These are phyloP conservation scores for Tupaia tana DNA, from an alignment of 2,113 vertebrate genomes.

Conservation along the genomic window DNA sequence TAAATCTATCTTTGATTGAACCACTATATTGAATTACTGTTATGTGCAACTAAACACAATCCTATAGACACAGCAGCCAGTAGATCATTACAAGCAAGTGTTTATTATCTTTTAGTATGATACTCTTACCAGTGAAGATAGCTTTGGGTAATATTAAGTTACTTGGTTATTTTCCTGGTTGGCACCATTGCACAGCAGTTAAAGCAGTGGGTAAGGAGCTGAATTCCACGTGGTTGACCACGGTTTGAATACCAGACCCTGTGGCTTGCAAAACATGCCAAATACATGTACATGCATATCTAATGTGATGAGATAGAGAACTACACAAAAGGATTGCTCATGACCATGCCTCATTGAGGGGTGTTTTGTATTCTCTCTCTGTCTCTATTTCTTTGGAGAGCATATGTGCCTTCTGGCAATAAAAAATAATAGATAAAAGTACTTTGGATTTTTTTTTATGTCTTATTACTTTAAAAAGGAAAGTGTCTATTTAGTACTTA, in stretches of 20 bases:
- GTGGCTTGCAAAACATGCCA: too few species aligned
- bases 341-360: too few species aligned
- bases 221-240: too few species aligned
- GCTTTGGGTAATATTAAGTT: not conserved
- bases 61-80: not conserved
- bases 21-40: not conserved
- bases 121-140: not conserved
- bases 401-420: too few species aligned
- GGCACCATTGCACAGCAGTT: too few species aligned
- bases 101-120: not conserved
- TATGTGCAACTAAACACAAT: not conserved
- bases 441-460: not conserved
- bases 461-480: constrained; percentile 29
- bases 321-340: too few species aligned
- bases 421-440: not conserved
- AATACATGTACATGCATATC: too few species aligned
- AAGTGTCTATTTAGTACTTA: not conserved
- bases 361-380: too few species aligned
- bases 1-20: not conserved
- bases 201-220: too few species aligned
- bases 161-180: not conserved
- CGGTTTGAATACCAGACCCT: too few species aligned
- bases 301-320: too few species aligned
- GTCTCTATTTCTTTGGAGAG: too few species aligned
- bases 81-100: not conserved